These are phyloP conservation scores for Arrhopalites spinosus DNA, from an alignment of 2,888 invertebrate genomes.

Conservation along the genomic window DNA sequence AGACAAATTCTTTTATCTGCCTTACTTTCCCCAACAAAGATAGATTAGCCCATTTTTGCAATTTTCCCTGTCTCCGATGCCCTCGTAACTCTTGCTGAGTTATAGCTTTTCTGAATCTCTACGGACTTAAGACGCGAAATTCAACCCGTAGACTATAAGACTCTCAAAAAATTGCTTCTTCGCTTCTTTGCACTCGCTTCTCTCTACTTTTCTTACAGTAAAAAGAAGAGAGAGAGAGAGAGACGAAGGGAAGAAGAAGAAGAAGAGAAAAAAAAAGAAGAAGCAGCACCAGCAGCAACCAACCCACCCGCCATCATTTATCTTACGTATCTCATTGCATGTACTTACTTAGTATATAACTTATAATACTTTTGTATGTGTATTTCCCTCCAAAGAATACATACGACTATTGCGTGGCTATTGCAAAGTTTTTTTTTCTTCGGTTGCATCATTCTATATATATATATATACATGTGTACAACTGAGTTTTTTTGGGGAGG, in stretches of 20 bases:
- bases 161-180: conserved; percentile 43
- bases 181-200: conserved; percentile 41
- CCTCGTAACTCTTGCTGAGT: conserved; percentile 84
- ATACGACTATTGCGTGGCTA: not conserved
- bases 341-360: conserved; percentile 31
- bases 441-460: conserved; percentile 5
- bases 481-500: not conserved
- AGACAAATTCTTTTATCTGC: conserved; percentile 58
- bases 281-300: conserved; percentile 30
- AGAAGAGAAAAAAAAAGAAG: conserved; percentile 10
- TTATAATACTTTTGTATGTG: conserved; percentile 34
- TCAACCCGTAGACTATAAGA: conserved; percentile 47
- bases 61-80: conserved; percentile 89
- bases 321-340: conserved; percentile 29
- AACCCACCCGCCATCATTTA: conserved; percentile 32
- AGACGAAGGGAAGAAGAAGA: not conserved
- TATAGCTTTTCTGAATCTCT: conserved; percentile 65
- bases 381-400: conserved; percentile 2
- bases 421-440: conserved; percentile 24
- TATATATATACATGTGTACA: no score
- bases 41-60: conserved; percentile 90
- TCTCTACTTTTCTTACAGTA: conserved; percentile 17
- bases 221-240: not conserved
- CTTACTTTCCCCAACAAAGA: conserved; percentile 71
- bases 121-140: conserved; percentile 56